A percentile compares a stretch with the other conserved stretches of the same genome.
phyloP scores from a whole-genome alignment of 2,888 invertebrate species.

The Petrolisthes cinctipes region DNA sequence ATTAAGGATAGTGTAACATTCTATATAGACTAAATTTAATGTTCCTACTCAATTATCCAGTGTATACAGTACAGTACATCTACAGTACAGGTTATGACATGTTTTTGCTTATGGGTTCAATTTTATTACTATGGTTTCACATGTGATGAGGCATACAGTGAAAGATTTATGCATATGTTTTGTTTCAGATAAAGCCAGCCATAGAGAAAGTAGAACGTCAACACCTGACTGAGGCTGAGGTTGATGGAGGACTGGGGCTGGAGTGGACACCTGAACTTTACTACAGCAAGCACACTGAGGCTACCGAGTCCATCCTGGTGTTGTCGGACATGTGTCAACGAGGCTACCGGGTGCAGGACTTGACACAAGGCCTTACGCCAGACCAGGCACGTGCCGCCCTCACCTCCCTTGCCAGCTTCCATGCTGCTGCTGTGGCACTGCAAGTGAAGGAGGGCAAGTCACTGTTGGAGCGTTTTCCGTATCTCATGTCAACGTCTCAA shows the following conservation, averaged over 20 bases:
- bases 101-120: no score
- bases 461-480: constrained; percentile 75
- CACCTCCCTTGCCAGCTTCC: constrained; percentile 79
- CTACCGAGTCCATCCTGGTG: constrained; percentile 79
- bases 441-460: constrained; percentile 71
- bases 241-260: constrained; percentile 67
- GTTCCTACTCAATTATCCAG: no score
- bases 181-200: constrained; percentile 79
- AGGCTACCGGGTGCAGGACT: constrained; percentile 76
- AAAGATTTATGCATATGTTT: background rate
- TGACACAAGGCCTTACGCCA: constrained; percentile 78
- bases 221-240: constrained; percentile 70
- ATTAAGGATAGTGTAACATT: no score
- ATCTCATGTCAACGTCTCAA: constrained; percentile 82
- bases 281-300: constrained; percentile 75
- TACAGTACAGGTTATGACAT: no score
- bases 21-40: no score
- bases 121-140: no score
- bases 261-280: constrained; percentile 78
- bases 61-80: no score
- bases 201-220: constrained; percentile 76
- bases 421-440: constrained; percentile 79
- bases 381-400: constrained; percentile 79
- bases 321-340: constrained; percentile 78
- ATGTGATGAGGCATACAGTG: no score